Evolutionary conservation across 2,797 vertebrate species (phyloP).

Genomic region (Halcyon chelicuti): DNA sequence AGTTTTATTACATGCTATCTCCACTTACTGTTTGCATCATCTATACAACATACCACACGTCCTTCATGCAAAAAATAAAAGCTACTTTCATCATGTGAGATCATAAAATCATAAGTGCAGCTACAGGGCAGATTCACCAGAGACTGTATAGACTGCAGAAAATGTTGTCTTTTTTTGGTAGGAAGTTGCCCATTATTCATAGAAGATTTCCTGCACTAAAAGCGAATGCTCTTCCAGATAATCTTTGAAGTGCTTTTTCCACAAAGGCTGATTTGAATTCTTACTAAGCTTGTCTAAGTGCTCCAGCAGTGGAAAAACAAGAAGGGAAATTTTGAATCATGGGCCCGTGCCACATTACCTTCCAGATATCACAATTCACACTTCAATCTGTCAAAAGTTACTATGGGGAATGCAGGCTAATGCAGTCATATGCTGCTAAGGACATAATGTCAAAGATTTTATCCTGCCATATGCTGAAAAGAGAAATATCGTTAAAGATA

Average conservation of each 20-base stretch:
- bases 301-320: background rate
- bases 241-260: slow-evolving; percentile 10
- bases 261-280: background rate
- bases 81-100: background rate
- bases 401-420: background rate
- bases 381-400: background rate
- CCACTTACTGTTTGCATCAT: background rate
- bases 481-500: slow-evolving; percentile 15
- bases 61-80: background rate
- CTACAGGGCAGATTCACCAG: background rate
- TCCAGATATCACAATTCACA: background rate
- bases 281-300: background rate
- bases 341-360: background rate
- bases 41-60: background rate
- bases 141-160: background rate
- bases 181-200: background rate
- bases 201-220: slow-evolving; percentile 12
- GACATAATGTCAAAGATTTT: background rate
- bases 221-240: background rate
- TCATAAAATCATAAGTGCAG: background rate
- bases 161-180: background rate
- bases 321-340: background rate
- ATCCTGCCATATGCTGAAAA: background rate
- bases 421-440: slow-evolving; percentile 25
- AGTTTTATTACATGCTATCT: background rate